Evolutionary conservation across 2,113 vertebrate species (phyloP).

Genomic region (Motacilla alba): DNA sequence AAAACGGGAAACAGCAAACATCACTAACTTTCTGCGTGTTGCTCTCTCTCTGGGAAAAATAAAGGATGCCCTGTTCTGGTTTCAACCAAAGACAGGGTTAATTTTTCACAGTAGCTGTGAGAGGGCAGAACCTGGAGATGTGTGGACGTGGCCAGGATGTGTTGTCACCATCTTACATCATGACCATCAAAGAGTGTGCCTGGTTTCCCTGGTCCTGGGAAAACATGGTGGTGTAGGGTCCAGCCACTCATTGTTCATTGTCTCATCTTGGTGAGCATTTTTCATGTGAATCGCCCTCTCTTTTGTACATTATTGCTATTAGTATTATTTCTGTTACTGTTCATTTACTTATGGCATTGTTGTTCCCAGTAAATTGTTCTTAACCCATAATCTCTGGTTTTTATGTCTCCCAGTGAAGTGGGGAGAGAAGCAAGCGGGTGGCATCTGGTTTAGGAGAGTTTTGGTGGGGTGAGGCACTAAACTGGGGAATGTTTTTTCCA

Average conservation of each 20-base stretch:
- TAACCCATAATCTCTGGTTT: rapidly evolving
- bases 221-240: neutral
- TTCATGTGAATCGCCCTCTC: neutral
- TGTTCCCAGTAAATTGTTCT: neutral
- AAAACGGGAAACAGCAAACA: neutral
- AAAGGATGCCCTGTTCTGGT: rapidly evolving
- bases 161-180: neutral
- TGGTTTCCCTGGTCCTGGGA: neutral
- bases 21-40: neutral
- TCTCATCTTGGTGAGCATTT: neutral
- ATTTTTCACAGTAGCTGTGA: neutral
- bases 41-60: neutral
- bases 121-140: neutral
- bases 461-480: neutral
- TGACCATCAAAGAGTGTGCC: neutral
- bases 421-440: neutral
- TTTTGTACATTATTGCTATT: neutral
- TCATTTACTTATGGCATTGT: neutral
- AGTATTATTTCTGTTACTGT: neutral
- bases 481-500: neutral
- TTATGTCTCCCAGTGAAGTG: neutral
- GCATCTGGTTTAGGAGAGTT: neutral
- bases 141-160: neutral
- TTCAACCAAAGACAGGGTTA: rapidly evolving
- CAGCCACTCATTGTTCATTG: neutral